A percentile compares a stretch with the other conserved stretches of the same genome.
phyloP scores from a whole-genome alignment of 2,888 invertebrate species.

The Adineta ricciae region DNA sequence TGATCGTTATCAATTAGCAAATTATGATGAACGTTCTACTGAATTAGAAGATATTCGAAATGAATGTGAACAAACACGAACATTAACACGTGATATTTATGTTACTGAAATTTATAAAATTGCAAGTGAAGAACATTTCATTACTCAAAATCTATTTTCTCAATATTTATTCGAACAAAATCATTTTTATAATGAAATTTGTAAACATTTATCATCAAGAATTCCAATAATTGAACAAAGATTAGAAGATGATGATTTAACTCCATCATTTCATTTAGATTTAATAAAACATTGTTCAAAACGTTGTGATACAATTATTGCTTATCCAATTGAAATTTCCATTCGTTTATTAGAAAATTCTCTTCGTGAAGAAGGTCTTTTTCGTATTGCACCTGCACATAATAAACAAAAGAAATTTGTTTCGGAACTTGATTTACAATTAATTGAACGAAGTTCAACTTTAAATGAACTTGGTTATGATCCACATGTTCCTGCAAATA shows the following conservation, averaged over 20 bases:
- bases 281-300: not conserved
- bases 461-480: slow-evolving; percentile 20
- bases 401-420: slow-evolving; percentile 29
- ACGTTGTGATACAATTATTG: not conserved
- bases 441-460: not conserved
- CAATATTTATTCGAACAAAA: not conserved
- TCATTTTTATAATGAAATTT: not conserved
- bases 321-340: not conserved
- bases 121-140: not conserved
- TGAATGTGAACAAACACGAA: not conserved
- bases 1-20: not conserved
- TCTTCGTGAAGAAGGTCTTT: slow-evolving; percentile 30
- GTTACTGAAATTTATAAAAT: not conserved
- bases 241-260: not conserved
- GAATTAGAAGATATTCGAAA: not conserved
- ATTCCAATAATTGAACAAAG: not conserved
- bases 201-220: not conserved
- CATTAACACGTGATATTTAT: not conserved
- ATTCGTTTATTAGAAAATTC: not conserved
- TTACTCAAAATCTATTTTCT: not conserved
- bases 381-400: slow-evolving; percentile 24
- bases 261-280: not conserved
- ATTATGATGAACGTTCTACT: not conserved
- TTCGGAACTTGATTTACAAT: slow-evolving; percentile 22
- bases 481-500: slow-evolving; percentile 30